phyloP scores from a whole-genome alignment of 23 tunicate species.

The Trididemnum clinides region DNA sequence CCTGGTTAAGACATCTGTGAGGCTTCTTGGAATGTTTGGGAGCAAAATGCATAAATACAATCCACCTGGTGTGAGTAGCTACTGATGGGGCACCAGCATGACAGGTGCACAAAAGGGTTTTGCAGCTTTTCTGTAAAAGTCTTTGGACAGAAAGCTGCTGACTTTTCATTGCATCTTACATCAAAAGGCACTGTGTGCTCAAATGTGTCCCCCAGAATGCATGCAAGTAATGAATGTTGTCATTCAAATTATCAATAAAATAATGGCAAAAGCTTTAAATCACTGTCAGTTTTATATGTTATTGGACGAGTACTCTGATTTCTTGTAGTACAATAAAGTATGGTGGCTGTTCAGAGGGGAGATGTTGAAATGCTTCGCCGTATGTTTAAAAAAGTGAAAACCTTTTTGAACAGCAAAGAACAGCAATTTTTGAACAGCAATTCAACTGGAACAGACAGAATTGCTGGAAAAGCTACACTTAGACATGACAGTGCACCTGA shows the following conservation, averaged over 20 bases:
- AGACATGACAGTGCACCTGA: slow-evolving; percentile 43
- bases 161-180: slow-evolving; percentile 40
- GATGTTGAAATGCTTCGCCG: slow-evolving; percentile 41
- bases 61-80: slow-evolving; percentile 50
- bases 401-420: slow-evolving; percentile 36
- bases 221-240: slow-evolving; percentile 41
- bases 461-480: slow-evolving; percentile 39
- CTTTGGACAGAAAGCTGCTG: slow-evolving; percentile 41
- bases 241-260: slow-evolving; percentile 39
- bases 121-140: slow-evolving; percentile 40
- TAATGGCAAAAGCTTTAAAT: slow-evolving; percentile 36
- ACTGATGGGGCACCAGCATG: slow-evolving; percentile 61
- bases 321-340: slow-evolving; percentile 41
- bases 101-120: slow-evolving; percentile 30
- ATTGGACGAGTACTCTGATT: slow-evolving; percentile 45
- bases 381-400: slow-evolving; percentile 35
- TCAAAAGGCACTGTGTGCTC: slow-evolving; percentile 43
- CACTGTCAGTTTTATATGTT: slow-evolving; percentile 32
- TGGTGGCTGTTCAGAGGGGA: slow-evolving; percentile 49
- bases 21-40: slow-evolving; percentile 39
- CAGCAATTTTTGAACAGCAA: slow-evolving; percentile 6
- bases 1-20: slow-evolving; percentile 43
- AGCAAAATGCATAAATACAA: slow-evolving; percentile 32
- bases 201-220: slow-evolving; percentile 42
- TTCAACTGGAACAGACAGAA: slow-evolving; percentile 48